Evolutionary conservation across 2,797 vertebrate genomes (phyloP).

Genomic region (Lindbergichthys nudifrons): DNA sequence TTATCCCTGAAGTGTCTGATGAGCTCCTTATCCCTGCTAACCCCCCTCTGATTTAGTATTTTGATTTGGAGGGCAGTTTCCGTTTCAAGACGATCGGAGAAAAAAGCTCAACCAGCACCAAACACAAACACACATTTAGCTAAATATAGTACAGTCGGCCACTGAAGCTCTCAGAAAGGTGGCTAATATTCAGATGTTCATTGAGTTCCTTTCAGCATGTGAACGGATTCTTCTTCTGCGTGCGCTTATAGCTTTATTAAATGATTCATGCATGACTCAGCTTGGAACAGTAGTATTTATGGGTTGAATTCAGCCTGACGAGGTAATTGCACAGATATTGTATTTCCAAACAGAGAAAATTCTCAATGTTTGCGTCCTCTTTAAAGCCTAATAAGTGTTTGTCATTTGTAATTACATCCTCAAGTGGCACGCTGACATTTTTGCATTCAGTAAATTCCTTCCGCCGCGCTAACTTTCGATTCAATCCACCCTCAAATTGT

Average conservation of each 20-base stretch:
- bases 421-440: conserved; percentile 59
- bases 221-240: conserved; percentile 24
- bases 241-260: conserved; percentile 44
- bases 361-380: conserved; percentile 30
- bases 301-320: conserved; percentile 42
- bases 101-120: conserved; percentile 42
- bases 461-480: conserved; percentile 59
- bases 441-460: conserved; percentile 46
- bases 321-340: conserved; percentile 60
- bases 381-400: conserved; percentile 67
- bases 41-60: conserved; percentile 11
- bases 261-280: conserved; percentile 66
- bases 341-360: conserved; percentile 57
- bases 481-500: conserved; percentile 66
- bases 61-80: conserved; percentile 25
- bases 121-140: conserved; percentile 33
- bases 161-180: conserved; percentile 24
- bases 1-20: conserved; percentile 68
- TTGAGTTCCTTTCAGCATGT: conserved; percentile 40
- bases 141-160: conserved; percentile 37
- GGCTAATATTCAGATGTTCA: conserved; percentile 26
- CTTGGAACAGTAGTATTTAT: conserved; percentile 45
- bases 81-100: conserved; percentile 31
- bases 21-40: conserved; percentile 60
- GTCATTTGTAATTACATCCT: conserved; percentile 72